Evolutionary conservation across 2,113 vertebrate species (phyloP).

Genomic region (Chloropsis cyanopogon): DNA sequence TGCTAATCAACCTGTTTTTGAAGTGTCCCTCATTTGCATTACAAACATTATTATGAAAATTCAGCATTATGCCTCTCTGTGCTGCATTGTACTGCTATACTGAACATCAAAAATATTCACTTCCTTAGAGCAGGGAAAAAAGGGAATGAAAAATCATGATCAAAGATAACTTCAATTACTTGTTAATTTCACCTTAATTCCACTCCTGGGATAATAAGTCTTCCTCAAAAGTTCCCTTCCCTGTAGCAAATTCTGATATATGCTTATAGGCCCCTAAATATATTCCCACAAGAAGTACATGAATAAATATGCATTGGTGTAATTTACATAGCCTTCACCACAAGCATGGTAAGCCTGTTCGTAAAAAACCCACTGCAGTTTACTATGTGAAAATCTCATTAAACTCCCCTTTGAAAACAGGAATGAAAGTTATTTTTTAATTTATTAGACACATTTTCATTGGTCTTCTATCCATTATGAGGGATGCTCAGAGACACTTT

Average conservation of each 20-base stretch:
- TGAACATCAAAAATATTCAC: constrained; percentile 73
- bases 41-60: constrained; percentile 83
- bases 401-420: constrained; percentile 57
- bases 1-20: constrained; percentile 86
- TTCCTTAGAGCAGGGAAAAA: constrained; percentile 61
- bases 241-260: constrained; percentile 69
- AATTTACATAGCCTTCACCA: constrained; percentile 73
- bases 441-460: constrained; percentile 45
- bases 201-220: constrained; percentile 73
- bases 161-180: constrained; percentile 79
- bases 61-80: constrained; percentile 69
- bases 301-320: constrained; percentile 79
- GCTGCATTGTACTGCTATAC: constrained; percentile 69
- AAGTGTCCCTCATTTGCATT: constrained; percentile 88
- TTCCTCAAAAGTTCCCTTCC: constrained; percentile 66
- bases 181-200: constrained; percentile 81
- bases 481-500: background rate
- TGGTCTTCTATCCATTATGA: constrained; percentile 20
- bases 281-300: constrained; percentile 76
- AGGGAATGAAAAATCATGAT: constrained; percentile 71
- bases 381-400: constrained; percentile 68
- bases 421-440: constrained; percentile 57
- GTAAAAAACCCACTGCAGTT: constrained; percentile 72
- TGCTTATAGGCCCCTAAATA: constrained; percentile 69
- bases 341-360: constrained; percentile 43